Conservation (phyloP, 2,888 invertebrate genomes). For the Steromphala cineraria region DNA sequence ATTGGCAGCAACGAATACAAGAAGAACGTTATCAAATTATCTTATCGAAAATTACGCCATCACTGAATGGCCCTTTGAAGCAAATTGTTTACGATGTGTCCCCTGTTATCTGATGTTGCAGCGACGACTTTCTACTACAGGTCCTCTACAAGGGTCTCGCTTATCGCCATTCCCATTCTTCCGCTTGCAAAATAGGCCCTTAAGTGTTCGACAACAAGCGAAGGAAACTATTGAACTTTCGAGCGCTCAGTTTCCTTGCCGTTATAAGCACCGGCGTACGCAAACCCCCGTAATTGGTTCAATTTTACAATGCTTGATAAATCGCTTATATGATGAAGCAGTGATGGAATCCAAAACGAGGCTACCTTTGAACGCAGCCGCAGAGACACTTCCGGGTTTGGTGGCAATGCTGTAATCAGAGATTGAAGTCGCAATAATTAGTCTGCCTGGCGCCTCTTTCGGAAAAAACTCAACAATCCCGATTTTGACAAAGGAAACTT, state of each 20-base stretch:
- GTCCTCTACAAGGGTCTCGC: no score
- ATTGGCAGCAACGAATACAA: no score
- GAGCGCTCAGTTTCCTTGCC: slow-evolving; percentile 7
- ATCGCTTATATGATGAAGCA: not conserved
- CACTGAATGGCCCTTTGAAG: no score
- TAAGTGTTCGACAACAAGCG: not conserved
- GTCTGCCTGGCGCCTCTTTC: not conserved
- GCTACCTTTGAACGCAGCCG: not conserved
- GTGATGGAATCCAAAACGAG: not conserved
- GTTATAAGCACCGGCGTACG: not conserved
- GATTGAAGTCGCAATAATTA: not conserved
- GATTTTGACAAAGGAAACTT: not conserved
- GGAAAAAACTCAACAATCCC: not conserved
- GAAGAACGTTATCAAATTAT: no score
- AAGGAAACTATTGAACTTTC: slow-evolving; percentile 12
- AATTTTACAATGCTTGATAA: not conserved
- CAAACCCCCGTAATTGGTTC: not conserved
- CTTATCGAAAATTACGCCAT: no score
- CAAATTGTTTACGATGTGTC: no score
- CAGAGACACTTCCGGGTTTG: not conserved
- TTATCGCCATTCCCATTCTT: not conserved
- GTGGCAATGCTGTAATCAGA: not conserved
- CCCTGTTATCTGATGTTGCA: no score
- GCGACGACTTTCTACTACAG: no score
- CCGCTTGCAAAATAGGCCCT: slow-evolving; percentile 14